phyloP scores from a whole-genome alignment of 2,797 vertebrate species.

The Pampus argenteus region DNA sequence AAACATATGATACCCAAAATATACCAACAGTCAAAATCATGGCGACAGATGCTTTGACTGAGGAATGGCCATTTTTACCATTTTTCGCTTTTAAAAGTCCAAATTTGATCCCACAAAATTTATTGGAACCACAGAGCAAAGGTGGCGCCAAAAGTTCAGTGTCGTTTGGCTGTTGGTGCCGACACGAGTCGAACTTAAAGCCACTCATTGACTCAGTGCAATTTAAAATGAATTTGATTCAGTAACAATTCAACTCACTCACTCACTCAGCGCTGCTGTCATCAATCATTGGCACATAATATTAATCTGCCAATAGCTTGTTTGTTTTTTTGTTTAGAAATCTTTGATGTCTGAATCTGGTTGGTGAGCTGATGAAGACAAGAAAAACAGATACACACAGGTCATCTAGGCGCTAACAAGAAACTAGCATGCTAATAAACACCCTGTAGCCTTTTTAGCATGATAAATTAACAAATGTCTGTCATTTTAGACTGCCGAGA shows the following conservation, averaged over 20 bases:
- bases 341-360: slow-evolving; percentile 30
- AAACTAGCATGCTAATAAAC: slow-evolving; percentile 4
- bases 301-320: slow-evolving; percentile 33
- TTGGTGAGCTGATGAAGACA: slow-evolving; percentile 15
- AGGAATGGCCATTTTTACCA: slow-evolving; percentile 33
- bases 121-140: slow-evolving; percentile 22
- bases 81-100: no score
- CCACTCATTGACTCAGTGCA: slow-evolving; percentile 74
- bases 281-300: slow-evolving; percentile 44
- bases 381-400: slow-evolving; percentile 46
- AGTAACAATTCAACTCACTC: slow-evolving; percentile 44
- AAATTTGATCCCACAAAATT: slow-evolving; percentile 11
- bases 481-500: not conserved
- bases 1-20: slow-evolving; percentile 27
- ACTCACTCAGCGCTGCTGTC: slow-evolving; percentile 52
- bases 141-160: not conserved
- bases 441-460: not conserved
- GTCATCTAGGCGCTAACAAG: slow-evolving; percentile 15
- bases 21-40: slow-evolving; percentile 42
- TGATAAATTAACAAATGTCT: not conserved
- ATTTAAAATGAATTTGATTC: slow-evolving; percentile 64
- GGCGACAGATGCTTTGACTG: slow-evolving; percentile 59
- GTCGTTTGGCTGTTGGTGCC: slow-evolving; percentile 38
- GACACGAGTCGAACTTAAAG: slow-evolving; percentile 14
- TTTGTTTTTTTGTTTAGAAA: slow-evolving; percentile 17